Conservation (phyloP, 2,113 vertebrate genomes). For the Macaca nemestrina region DNA sequence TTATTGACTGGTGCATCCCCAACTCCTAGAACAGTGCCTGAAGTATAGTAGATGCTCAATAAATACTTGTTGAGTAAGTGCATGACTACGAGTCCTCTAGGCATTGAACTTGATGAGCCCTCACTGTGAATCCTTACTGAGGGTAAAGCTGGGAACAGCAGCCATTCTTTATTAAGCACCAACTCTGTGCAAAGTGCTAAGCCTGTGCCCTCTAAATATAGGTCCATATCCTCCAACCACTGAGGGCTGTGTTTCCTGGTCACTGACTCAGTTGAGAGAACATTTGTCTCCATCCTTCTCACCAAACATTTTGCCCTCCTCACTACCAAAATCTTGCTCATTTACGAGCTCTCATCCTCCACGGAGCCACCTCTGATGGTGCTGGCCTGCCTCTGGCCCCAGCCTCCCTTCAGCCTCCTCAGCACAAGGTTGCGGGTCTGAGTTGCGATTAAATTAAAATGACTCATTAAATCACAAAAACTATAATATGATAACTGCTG, state of each 20-base stretch:
- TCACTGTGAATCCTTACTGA: not conserved
- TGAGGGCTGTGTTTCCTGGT: not conserved
- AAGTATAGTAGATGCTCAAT: not conserved
- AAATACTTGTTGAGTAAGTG: not conserved
- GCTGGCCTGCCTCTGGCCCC: not conserved
- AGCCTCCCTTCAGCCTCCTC: not conserved
- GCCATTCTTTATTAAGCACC: not conserved
- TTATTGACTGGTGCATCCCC: not conserved
- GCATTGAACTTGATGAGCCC: not conserved
- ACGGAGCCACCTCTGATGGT: not conserved
- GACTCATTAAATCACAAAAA: not conserved
- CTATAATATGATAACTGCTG: rapidly evolving
- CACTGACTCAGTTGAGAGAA: not conserved
- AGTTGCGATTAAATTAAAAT: not conserved
- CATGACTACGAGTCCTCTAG: not conserved
- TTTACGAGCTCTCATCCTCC: not conserved
- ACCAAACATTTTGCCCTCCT: not conserved
- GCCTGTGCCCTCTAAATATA: not conserved
- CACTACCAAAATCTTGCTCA: not conserved
- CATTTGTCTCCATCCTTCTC: not conserved
- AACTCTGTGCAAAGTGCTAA: not conserved
- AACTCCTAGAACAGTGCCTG: not conserved
- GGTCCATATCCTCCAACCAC: not conserved
- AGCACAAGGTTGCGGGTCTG: not conserved
- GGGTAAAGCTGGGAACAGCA: not conserved